phyloP scores from a whole-genome alignment of 2,113 vertebrate genomes.

The Clupea harengus region DNA sequence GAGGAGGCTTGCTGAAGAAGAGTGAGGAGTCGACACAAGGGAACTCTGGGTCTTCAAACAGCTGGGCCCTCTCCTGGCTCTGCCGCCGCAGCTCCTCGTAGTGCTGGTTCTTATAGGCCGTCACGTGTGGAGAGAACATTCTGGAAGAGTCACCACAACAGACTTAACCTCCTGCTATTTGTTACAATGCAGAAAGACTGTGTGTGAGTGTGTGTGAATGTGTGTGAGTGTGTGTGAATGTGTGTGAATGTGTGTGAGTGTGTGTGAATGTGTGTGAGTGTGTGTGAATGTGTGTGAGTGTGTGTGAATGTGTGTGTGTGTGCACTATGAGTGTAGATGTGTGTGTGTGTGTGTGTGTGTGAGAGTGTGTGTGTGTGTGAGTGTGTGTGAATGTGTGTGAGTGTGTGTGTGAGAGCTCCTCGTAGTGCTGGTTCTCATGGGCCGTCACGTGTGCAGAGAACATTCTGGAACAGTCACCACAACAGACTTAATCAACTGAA shows the following conservation, averaged over 20 bases:
- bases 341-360: no score
- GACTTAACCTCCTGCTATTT: no score
- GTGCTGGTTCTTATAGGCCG: conserved; percentile 77
- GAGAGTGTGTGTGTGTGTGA: no score
- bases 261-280: conserved; percentile 11
- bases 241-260: not conserved
- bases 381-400: no score
- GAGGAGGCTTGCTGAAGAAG: conserved; percentile 72
- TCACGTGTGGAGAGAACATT: conserved; percentile 72
- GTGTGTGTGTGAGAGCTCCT: no score
- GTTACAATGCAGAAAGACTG: no score
- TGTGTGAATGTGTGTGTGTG: no score
- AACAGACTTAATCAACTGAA: no score
- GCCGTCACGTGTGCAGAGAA: conserved; percentile 59
- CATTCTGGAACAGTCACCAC: conserved; percentile 63
- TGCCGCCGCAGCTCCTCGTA: conserved; percentile 78
- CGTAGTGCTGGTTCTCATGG: conserved; percentile 82
- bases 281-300: no score
- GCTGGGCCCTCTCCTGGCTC: conserved; percentile 69
- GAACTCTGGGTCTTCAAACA: conserved; percentile 89
- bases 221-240: not conserved
- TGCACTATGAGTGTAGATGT: no score
- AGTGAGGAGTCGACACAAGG: conserved; percentile 79
- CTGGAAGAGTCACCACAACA: not conserved
- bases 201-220: not conserved